phyloP scores from a whole-genome alignment of 2,888 invertebrate species.

The Tetranychus piercei region DNA sequence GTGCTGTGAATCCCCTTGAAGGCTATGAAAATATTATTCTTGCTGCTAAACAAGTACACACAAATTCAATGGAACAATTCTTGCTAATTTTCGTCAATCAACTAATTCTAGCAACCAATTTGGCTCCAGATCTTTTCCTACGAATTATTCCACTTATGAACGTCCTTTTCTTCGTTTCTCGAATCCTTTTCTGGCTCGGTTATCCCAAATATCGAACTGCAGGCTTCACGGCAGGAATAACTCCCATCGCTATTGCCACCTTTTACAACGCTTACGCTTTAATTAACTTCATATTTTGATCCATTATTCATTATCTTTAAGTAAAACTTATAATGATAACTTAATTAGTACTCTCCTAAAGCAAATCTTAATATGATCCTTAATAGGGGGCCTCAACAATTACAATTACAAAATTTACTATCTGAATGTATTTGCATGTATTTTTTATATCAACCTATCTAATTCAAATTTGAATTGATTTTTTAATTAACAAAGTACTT shows the following conservation, averaged over 20 bases:
- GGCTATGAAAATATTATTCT: not conserved
- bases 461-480: no score
- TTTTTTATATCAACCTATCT: no score
- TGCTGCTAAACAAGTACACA: constrained; percentile 12
- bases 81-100: constrained; percentile 11
- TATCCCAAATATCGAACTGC: constrained; percentile 17
- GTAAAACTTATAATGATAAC: no score
- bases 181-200: constrained; percentile 18
- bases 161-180: constrained; percentile 12
- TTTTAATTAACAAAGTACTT: no score
- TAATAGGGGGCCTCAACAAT: no score
- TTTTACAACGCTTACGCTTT: constrained; percentile 3
- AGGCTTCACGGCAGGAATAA: constrained; percentile 8
- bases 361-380: no score
- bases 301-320: not conserved
- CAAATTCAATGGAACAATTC: constrained; percentile 19
- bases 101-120: constrained; percentile 5
- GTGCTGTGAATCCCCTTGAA: constrained; percentile 15
- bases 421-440: no score
- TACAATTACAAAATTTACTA: no score
- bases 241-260: not conserved
- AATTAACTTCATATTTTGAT: not conserved
- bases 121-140: constrained; percentile 3
- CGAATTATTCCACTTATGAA: constrained; percentile 17
- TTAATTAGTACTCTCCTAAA: no score